Evolutionary conservation across 2,113 vertebrate genomes (phyloP).

Genomic region (Eira barbara): DNA sequence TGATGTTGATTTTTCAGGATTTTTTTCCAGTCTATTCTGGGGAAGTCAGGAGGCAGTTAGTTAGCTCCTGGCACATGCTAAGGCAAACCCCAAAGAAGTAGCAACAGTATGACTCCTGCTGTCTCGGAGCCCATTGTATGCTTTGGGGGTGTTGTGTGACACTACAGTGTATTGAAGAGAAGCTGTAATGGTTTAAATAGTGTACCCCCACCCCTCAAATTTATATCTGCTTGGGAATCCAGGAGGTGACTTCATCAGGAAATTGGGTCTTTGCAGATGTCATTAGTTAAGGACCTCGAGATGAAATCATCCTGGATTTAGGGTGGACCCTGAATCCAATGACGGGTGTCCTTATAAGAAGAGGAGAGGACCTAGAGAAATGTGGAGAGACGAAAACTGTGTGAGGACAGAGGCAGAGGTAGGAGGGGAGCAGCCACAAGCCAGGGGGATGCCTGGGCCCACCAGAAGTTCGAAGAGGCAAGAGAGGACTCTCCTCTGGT

Average conservation of each 20-base stretch:
- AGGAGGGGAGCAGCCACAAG: background rate
- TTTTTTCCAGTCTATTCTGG: background rate
- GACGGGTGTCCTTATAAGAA: background rate
- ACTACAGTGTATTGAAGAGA: background rate
- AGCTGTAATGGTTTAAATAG: background rate
- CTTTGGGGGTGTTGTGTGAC: background rate
- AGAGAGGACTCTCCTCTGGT: fast-evolving
- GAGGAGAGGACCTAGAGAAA: background rate
- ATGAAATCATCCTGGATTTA: background rate
- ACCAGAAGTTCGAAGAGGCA: background rate
- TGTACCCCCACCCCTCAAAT: no score
- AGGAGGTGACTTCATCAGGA: background rate
- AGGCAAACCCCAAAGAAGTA: background rate
- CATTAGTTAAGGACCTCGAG: background rate
- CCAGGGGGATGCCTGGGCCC: no score
- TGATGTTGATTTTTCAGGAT: background rate
- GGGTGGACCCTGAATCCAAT: background rate
- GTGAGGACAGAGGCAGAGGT: background rate
- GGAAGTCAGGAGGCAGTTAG: background rate
- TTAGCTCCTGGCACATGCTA: background rate
- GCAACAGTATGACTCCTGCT: background rate
- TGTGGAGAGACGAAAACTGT: background rate
- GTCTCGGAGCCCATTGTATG: fast-evolving
- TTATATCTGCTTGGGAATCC: background rate
- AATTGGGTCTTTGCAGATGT: background rate